Evolutionary conservation across 2,113 vertebrate genomes (phyloP).

Genomic region (Tachycineta bicolor): DNA sequence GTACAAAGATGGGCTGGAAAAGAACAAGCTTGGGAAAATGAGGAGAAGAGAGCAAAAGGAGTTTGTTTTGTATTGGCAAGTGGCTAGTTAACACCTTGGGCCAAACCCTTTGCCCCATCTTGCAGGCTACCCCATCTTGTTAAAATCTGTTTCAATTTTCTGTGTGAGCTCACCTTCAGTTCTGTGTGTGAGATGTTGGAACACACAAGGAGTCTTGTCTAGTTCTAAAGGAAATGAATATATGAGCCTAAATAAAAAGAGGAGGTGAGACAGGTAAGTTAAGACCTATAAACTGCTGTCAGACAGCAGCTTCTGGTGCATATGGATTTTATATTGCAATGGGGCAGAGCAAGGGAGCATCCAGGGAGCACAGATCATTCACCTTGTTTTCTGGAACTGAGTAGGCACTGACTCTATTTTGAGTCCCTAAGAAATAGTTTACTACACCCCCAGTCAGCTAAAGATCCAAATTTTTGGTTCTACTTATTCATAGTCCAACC

Average conservation of each 20-base stretch:
- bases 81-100: not conserved
- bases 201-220: rapidly evolving
- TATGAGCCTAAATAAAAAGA: not conserved
- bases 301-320: not conserved
- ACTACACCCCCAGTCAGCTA: not conserved
- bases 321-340: not conserved
- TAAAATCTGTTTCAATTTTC: not conserved
- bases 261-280: not conserved
- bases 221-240: not conserved
- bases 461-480: not conserved
- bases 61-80: not conserved
- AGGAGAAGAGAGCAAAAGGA: not conserved
- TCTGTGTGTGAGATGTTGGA: not conserved
- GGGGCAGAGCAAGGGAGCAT: not conserved
- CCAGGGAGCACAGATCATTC: not conserved
- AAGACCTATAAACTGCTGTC: not conserved
- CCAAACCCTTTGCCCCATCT: not conserved
- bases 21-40: not conserved
- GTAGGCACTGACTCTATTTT: not conserved
- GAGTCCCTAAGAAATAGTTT: not conserved
- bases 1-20: not conserved
- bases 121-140: not conserved
- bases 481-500: not conserved
- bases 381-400: not conserved
- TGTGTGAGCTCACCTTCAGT: not conserved